These are phyloP conservation scores for Polyommatus icarus DNA, from an alignment of 2,888 invertebrate genomes.

Conservation along the genomic window DNA sequence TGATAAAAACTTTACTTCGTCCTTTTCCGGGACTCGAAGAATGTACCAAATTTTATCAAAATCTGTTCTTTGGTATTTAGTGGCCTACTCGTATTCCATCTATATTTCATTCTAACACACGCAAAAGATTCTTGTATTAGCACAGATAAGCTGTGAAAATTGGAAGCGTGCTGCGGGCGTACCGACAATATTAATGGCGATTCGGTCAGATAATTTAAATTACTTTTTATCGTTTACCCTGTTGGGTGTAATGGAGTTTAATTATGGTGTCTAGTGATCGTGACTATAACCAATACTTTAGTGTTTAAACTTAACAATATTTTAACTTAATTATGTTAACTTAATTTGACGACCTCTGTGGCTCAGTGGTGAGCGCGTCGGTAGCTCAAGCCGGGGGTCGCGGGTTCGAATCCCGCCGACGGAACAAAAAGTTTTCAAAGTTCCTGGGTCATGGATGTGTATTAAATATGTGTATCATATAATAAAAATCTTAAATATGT, in stretches of 20 bases:
- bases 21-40: too few relatives aligned
- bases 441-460: too few relatives aligned
- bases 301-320: background rate
- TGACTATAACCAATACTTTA: background rate
- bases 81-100: too few relatives aligned
- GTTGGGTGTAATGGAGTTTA: background rate
- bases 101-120: conserved; percentile 12
- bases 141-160: conserved; percentile 32
- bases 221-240: conserved; percentile 1
- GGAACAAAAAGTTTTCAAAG: too few relatives aligned
- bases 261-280: background rate
- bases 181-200: conserved; percentile 10
- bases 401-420: too few relatives aligned
- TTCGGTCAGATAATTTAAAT: conserved; percentile 26
- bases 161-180: conserved; percentile 31
- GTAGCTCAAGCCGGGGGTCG: too few relatives aligned
- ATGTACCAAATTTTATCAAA: background rate
- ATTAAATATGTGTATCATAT: too few relatives aligned
- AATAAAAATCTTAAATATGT: too few relatives aligned
- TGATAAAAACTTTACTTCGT: too few relatives aligned
- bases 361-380: too few relatives aligned
- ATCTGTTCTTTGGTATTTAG: conserved; percentile 34
- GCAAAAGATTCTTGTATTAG: conserved; percentile 3
- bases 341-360: too few relatives aligned
- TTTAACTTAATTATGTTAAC: too few relatives aligned